Base-by-base conservation (phyloP, 1,140 invertebrate species). In the Drosophila nebulosa region DNA sequence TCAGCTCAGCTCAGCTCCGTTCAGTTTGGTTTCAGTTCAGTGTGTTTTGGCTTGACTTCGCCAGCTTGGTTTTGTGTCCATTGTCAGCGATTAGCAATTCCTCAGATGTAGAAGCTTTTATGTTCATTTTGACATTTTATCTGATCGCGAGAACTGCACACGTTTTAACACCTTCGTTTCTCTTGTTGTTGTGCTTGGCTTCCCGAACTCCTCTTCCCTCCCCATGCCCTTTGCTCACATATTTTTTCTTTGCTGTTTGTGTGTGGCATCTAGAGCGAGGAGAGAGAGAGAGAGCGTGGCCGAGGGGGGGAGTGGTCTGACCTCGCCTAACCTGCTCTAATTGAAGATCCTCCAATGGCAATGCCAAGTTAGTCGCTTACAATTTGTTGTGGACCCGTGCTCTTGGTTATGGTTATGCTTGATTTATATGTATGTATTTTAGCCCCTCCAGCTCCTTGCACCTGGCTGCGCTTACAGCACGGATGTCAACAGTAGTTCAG, bases 51-150 rank as follows among this genome's bases (percentile, higher is more conserved):
- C 66, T 74, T 62, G 30, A 36, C n/a, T 22, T 62, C 24, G 16
- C n/a, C n/a, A n/a, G 42, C 39, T 72, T 58, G 60, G 61, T 74
- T 60, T 58, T 57, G 27, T 57, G 55, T 68, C 35, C n/a, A 32
- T 22, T 66, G 73, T 59, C 80, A 76, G 67, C 83, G 80, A 89
- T 90, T 90, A 89, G 81, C 79, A 89, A 90, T 90, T 90, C 89
- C 85, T 90, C 83, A 77, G 79, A 90, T 89, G 89, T 90, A 88
- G 89, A 90, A 90, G 89, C 89, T 90, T 90, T 90, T 88, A 90
- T 90, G 89, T 90, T 89, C 79, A 75, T 90, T 80, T 90, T 90
- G 89, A 90, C 89, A 90, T 90, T 90, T 90, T 89, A 90, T 90
- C 81, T 90, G 89, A 90, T 90, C 89, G 89, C 81, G 79, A 80